These are phyloP conservation scores for Natrix natrix DNA, from an alignment of 2,797 vertebrate species.

Conservation along the genomic window DNA sequence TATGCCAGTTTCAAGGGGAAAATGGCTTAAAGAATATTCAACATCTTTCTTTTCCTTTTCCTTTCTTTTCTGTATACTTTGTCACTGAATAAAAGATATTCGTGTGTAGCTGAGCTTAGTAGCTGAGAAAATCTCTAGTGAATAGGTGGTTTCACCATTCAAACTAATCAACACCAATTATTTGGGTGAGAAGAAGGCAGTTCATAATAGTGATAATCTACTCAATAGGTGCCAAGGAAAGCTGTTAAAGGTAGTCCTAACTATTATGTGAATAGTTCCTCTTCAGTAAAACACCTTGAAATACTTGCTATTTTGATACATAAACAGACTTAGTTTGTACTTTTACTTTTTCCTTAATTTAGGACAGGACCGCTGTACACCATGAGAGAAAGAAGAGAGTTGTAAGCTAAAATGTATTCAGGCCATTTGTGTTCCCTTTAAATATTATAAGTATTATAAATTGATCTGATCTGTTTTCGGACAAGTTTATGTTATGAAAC, in stretches of 20 bases:
- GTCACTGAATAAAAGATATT: neutral
- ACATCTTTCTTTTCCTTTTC: neutral
- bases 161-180: conserved; percentile 1
- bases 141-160: neutral
- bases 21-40: neutral
- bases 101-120: neutral
- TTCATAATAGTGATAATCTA: neutral
- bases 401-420: neutral
- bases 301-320: neutral
- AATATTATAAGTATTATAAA: neutral
- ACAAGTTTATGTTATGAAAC: neutral
- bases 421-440: neutral
- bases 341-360: neutral
- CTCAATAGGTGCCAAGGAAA: neutral
- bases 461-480: neutral
- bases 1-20: neutral
- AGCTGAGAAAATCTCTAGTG: neutral
- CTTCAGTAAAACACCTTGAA: neutral
- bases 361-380: neutral
- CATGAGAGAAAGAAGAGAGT: neutral
- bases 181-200: neutral
- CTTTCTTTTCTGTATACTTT: neutral
- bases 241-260: neutral
- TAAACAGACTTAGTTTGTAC: neutral
- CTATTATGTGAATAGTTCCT: neutral